Percentiles rank a stretch among this genome's conserved stretches.
phyloP scores from a whole-genome alignment of 2,888 invertebrate species.

The Steromphala cineraria region DNA sequence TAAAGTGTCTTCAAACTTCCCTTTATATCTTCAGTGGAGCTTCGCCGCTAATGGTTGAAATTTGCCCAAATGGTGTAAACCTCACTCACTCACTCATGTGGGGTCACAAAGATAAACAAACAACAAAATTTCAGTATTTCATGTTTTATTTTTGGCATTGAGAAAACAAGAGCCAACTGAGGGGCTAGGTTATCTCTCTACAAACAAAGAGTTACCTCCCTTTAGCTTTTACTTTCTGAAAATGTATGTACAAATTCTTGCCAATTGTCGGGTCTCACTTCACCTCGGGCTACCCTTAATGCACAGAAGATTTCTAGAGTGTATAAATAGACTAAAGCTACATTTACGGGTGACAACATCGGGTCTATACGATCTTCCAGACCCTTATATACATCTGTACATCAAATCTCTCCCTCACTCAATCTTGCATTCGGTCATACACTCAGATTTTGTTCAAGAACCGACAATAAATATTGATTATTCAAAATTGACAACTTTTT shows the following conservation, averaged over 20 bases:
- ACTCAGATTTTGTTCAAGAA: neutral
- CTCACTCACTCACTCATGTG: too few relatives aligned
- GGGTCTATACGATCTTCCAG: neutral
- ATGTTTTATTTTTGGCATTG: conserved; percentile 1
- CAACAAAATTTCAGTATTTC: too few relatives aligned
- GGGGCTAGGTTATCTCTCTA: neutral
- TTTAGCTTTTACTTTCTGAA: neutral
- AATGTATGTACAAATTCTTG: neutral
- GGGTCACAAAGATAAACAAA: too few relatives aligned
- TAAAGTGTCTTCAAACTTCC: too few relatives aligned
- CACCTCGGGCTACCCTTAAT: neutral
- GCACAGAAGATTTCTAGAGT: neutral
- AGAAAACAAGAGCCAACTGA: neutral
- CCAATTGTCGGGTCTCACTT: neutral
- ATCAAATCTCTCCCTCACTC: neutral
- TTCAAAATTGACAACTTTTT: conserved; percentile 3
- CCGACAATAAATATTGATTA: neutral
- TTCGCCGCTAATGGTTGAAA: too few relatives aligned
- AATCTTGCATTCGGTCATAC: neutral
- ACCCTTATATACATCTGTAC: neutral
- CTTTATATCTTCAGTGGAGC: too few relatives aligned
- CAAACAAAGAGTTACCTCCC: neutral
- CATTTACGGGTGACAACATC: neutral
- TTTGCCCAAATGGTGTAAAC: too few relatives aligned
- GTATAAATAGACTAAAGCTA: neutral